phyloP scores from a whole-genome alignment of 2,113 vertebrate genomes.

The Piliocolobus tephrosceles region DNA sequence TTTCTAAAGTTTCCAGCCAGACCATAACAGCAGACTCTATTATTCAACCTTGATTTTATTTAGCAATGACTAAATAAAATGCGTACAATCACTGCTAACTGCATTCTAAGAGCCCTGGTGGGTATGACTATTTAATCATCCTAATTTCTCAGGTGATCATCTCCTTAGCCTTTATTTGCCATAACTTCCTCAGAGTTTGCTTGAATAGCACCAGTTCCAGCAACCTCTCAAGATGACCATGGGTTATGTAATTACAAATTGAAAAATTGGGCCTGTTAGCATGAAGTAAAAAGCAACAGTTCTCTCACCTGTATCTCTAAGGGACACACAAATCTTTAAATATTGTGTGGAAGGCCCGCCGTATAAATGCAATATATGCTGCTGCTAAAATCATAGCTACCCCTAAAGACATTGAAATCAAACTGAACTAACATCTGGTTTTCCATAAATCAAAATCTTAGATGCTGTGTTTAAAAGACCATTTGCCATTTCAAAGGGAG shows the following conservation, averaged over 20 bases:
- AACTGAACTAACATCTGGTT: not conserved
- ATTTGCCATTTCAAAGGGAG: constrained; percentile 61
- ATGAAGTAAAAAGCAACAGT: constrained; percentile 50
- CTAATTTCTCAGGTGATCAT: constrained; percentile 35
- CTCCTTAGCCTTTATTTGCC: constrained; percentile 65
- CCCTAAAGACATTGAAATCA: constrained; percentile 66
- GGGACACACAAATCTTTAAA: constrained; percentile 66
- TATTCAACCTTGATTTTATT: constrained; percentile 41
- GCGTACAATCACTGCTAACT: constrained; percentile 23
- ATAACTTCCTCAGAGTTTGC: constrained; percentile 42
- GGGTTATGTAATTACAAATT: constrained; percentile 61
- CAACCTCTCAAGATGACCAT: constrained; percentile 58
- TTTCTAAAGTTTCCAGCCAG: constrained; percentile 34
- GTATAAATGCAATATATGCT: constrained; percentile 46
- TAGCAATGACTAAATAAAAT: constrained; percentile 43
- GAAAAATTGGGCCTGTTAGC: constrained; percentile 63
- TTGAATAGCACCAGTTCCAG: constrained; percentile 38
- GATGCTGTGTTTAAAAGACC: constrained; percentile 52
- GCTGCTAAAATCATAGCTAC: constrained; percentile 48
- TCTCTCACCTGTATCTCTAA: constrained; percentile 49
- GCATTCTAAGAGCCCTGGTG: constrained; percentile 39
- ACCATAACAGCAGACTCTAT: constrained; percentile 22
- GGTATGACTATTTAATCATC: constrained; percentile 36
- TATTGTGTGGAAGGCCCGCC: constrained; percentile 15
- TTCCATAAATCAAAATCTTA: constrained; percentile 65